These are phyloP conservation scores for Hypotaenidia philippensis DNA, from an alignment of 2,797 vertebrate species.

Conservation along the genomic window DNA sequence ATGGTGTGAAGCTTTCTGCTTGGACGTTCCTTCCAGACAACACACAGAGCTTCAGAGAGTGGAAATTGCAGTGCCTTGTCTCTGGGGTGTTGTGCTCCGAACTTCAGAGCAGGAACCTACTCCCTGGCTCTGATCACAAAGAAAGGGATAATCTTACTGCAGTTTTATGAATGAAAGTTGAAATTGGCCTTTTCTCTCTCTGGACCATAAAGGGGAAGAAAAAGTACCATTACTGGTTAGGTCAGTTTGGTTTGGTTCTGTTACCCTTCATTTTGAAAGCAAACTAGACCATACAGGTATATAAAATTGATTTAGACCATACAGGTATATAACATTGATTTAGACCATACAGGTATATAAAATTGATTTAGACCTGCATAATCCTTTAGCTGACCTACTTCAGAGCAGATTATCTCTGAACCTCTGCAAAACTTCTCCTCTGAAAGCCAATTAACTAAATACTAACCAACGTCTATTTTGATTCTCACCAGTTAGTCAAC, in stretches of 20 bases:
- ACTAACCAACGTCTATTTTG: background rate
- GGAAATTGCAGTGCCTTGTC: background rate
- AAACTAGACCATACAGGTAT: background rate
- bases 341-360: background rate
- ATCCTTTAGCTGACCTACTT: background rate
- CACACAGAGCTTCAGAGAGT: background rate
- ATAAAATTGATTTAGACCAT: background rate
- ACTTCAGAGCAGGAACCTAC: background rate
- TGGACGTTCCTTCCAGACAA: background rate
- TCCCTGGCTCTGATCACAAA: background rate
- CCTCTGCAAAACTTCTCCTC: background rate
- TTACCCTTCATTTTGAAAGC: background rate
- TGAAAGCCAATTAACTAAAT: background rate
- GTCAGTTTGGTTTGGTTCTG: background rate
- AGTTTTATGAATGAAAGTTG: background rate
- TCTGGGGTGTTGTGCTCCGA: background rate
- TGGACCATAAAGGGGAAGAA: background rate
- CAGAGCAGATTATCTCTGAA: background rate
- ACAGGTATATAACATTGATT: background rate
- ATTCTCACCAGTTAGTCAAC: background rate
- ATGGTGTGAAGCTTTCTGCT: background rate
- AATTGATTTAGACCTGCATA: background rate
- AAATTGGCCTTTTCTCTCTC: background rate
- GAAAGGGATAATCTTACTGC: background rate
- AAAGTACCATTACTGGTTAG: background rate